phyloP scores from a whole-genome alignment of 2,797 vertebrate genomes.

The Rhincodon typus region DNA sequence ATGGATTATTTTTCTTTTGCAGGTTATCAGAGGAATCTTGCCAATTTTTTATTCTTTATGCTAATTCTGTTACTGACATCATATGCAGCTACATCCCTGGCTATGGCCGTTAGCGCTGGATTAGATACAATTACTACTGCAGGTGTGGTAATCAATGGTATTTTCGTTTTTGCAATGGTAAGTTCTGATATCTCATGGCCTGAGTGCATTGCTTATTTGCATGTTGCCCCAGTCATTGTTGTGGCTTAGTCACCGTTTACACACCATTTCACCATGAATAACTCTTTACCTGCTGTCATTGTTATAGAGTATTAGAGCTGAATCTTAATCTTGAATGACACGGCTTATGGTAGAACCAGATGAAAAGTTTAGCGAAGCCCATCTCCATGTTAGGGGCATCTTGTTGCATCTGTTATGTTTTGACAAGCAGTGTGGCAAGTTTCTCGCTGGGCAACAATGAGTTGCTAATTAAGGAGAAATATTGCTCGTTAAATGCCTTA shows the following conservation, averaged over 20 bases:
- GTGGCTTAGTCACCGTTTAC: neutral
- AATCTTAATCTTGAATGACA: too few relatives aligned
- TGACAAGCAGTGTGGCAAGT: too few relatives aligned
- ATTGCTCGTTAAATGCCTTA: too few relatives aligned
- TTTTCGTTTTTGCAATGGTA: constrained; percentile 11
- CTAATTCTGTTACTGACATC: constrained; percentile 49
- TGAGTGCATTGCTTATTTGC: neutral
- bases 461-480: too few relatives aligned
- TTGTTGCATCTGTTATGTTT: too few relatives aligned
- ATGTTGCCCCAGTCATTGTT: neutral
- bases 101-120: constrained; percentile 54
- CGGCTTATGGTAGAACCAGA: too few relatives aligned
- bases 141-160: neutral
- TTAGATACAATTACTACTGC: constrained; percentile 44
- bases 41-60: constrained; percentile 54
- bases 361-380: too few relatives aligned
- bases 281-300: neutral
- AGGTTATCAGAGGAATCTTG: constrained; percentile 49
- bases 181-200: neutral
- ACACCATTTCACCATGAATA: neutral
- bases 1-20: constrained; percentile 20
- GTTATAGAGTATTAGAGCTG: neutral
- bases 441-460: too few relatives aligned
- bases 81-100: constrained; percentile 53
- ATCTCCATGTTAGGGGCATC: too few relatives aligned